Evolutionary conservation across 2,113 vertebrate genomes (phyloP).

Genomic region (Uria lomvia): DNA sequence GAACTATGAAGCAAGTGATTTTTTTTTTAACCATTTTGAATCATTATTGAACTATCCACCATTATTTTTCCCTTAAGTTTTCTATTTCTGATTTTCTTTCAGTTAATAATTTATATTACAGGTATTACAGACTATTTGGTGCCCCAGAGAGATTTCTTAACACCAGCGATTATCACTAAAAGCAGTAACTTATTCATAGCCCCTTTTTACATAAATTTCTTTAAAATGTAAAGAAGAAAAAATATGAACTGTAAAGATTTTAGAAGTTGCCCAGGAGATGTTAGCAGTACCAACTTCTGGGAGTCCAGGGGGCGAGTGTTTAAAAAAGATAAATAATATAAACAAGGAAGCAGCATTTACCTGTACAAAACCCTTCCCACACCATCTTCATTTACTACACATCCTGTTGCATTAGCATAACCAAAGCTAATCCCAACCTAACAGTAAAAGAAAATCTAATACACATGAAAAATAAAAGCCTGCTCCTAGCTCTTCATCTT

Average conservation of each 20-base stretch:
- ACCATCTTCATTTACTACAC: slow-evolving; percentile 75
- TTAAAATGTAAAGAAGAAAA: background rate
- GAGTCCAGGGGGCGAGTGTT: background rate
- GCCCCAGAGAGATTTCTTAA: slow-evolving; percentile 16
- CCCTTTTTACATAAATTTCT: background rate
- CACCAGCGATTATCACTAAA: background rate
- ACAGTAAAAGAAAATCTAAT: background rate
- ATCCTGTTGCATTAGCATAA: slow-evolving; percentile 76
- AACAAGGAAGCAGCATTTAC: slow-evolving; percentile 27
- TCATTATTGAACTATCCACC: background rate
- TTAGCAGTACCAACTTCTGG: background rate
- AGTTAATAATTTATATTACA: slow-evolving; percentile 1
- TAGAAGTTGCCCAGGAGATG: background rate
- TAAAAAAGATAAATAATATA: background rate
- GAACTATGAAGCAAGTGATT: background rate
- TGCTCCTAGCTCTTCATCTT: background rate
- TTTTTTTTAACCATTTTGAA: background rate
- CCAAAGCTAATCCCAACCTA: slow-evolving; percentile 85
- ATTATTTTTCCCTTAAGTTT: background rate
- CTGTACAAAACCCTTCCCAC: slow-evolving; percentile 79
- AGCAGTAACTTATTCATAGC: background rate
- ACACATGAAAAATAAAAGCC: background rate
- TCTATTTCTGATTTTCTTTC: slow-evolving; percentile 15
- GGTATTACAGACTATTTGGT: background rate
- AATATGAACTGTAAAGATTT: background rate